A percentile compares a stretch with the other conserved stretches of the same genome.
phyloP scores from a whole-genome alignment of 1,140 invertebrate species.

The Drosophila persimilis region DNA sequence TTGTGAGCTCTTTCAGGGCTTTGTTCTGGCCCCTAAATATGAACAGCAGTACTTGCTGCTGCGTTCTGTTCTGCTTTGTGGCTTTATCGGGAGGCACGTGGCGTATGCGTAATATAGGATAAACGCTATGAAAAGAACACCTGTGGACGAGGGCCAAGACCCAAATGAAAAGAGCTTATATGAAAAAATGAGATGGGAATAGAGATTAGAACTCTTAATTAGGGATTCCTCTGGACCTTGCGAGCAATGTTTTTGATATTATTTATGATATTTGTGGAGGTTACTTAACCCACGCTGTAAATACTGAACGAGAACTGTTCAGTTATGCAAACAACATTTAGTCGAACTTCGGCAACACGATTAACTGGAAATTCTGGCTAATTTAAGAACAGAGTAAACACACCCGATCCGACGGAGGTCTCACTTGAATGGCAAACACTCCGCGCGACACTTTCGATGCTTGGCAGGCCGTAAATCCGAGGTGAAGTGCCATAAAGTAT shows the following conservation, averaged over 20 bases:
- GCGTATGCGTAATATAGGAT: conserved; percentile 31
- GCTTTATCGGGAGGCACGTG: conserved; percentile 17
- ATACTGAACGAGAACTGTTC: conserved; percentile 5
- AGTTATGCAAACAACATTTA: conserved; percentile 29
- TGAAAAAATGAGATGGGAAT: neutral
- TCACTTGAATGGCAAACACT: neutral
- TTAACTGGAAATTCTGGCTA: conserved; percentile 36
- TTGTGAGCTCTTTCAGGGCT: conserved; percentile 9
- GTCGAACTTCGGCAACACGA: conserved; percentile 9
- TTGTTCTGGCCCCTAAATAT: no score
- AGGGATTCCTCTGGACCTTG: neutral
- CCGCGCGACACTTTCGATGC: conserved; percentile 3
- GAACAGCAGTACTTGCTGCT: no score
- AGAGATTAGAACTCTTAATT: neutral
- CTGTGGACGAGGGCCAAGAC: neutral
- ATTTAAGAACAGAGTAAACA: conserved; percentile 22
- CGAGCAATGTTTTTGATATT: neutral
- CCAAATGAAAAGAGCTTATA: neutral
- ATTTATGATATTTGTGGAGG: neutral
- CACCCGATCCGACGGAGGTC: neutral
- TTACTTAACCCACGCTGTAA: conserved; percentile 29
- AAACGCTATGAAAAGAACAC: neutral
- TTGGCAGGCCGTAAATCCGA: conserved; percentile 9
- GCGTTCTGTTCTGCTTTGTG: no score
- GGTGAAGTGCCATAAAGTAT: conserved; percentile 16